phyloP scores from a whole-genome alignment of 2,113 vertebrate genomes.

The Notiomystis cincta region DNA sequence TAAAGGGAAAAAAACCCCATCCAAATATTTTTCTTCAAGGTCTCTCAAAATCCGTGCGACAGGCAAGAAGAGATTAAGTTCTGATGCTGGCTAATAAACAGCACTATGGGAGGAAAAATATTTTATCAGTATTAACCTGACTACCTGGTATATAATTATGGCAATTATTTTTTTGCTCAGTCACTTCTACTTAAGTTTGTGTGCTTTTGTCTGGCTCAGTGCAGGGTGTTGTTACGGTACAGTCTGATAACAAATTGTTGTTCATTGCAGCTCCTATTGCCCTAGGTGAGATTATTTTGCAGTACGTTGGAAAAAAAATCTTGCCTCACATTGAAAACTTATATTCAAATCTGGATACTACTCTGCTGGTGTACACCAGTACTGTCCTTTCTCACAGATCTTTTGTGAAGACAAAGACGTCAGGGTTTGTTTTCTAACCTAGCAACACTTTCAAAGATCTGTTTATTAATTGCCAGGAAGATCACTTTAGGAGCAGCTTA shows the following conservation, averaged over 20 bases:
- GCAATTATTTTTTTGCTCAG: background rate
- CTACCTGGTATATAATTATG: background rate
- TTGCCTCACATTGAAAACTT: background rate
- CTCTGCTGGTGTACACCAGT: background rate
- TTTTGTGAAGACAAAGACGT: background rate
- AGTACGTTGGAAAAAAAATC: background rate
- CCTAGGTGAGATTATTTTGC: background rate
- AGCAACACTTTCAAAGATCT: background rate
- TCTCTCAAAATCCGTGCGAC: background rate
- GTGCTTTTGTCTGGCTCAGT: background rate
- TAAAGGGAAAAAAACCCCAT: fast-evolving
- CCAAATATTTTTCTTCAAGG: background rate
- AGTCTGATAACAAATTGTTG: background rate
- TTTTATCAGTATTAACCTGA: background rate
- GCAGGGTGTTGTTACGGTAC: background rate
- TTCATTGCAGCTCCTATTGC: background rate
- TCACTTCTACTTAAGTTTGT: background rate
- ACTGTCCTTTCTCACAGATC: background rate
- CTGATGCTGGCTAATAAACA: background rate
- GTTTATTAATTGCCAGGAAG: background rate
- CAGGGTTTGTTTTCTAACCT: background rate
- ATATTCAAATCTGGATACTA: background rate
- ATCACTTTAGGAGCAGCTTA: background rate
- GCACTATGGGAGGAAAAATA: background rate
- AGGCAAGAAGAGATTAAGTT: background rate